Evolutionary conservation across 2,888 invertebrate species (phyloP), one percentile per base, ranked within the genome.

Genomic region (Dicyrtoma fusca): DNA sequence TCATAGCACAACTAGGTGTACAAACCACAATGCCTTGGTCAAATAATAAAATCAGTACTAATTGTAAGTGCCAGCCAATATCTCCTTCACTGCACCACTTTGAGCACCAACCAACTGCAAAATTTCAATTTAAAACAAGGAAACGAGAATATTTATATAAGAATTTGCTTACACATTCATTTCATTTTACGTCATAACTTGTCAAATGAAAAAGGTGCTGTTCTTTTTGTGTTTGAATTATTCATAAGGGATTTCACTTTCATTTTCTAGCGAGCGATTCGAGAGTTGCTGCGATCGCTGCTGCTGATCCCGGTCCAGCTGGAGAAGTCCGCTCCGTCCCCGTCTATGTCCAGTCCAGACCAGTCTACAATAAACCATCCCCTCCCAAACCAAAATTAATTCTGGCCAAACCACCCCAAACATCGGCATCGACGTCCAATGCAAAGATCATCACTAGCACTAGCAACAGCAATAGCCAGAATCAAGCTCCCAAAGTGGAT

Each of bases 291-390:
- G 65, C 71, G 34, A 47, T 64, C 17, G 75, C 66, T n/a, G 75
- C 75, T 14, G 75, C 66, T 13, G 75, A 74, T 10, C 75, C 66
- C 11, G 75, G 75, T 14, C 75, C 73, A 45, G 76, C 72, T 1
- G 74, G 75, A 11, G 80, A 80, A 69, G 77, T 76, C 0, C 70
- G 77, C 25, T 73, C 75, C 13, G 75, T 71, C 26, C 78, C 79
- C 1, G 73, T 75, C 1, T 79, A 76, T 65, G 76, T 78, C n/a
- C 80, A 79, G 62, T 78, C 79, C 17, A 80, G 82, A 4, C 82
- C 82, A 0, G 81, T 82, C n/a, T 82, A 82, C 72, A 81, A 81
- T 59, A 82, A 82, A 74, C 82, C 82, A 0, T 73, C 77, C 4
- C 79, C 78, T 11, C 76, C 76, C 5, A 80, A 77, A 69, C 80